A percentile compares a stretch with the other conserved stretches of the same genome.
Evolutionary conservation across 1,140 invertebrate genomes (phyloP).

Genomic region (Solenopsis invicta): DNA sequence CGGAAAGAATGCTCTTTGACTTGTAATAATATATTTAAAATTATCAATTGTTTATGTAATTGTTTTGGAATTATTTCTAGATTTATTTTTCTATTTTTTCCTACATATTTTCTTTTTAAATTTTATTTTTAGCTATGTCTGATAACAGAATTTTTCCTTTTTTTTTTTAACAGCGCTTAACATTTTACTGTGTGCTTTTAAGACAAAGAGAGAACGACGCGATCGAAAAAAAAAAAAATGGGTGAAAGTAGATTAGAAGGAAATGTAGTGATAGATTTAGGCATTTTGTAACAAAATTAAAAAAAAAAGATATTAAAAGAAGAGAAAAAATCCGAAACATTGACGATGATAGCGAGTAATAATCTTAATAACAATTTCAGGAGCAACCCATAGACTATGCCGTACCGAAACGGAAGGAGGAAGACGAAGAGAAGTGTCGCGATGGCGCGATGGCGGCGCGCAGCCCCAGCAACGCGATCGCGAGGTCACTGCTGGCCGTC

Average conservation of each 20-base stretch:
- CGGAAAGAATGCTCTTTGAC: not conserved
- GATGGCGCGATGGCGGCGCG: constrained; percentile 88
- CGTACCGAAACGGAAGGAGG: constrained; percentile 91
- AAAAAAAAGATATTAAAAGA: not conserved
- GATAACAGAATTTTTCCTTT: not conserved
- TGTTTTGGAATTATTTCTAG: not conserved
- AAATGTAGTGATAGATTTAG: not conserved
- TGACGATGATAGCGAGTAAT: not conserved
- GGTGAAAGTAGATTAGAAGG: not conserved
- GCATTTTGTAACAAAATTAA: not conserved
- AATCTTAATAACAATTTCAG: constrained; percentile 83
- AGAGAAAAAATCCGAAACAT: not conserved
- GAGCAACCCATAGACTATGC: constrained; percentile 96
- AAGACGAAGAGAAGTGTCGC: constrained; percentile 89
- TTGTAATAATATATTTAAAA: not conserved
- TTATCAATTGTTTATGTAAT: not conserved
- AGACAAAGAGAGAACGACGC: not conserved
- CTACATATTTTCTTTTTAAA: not conserved
- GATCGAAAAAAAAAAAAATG: not conserved
- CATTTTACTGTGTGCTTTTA: not conserved
- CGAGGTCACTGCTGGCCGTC: constrained; percentile 83
- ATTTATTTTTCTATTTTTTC: not conserved
- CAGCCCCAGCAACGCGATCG: constrained; percentile 86
- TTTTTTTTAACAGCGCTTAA: not conserved
- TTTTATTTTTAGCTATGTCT: not conserved